Base-by-base conservation (phyloP, 2,888 invertebrate genomes). In the Gari tellinella region DNA sequence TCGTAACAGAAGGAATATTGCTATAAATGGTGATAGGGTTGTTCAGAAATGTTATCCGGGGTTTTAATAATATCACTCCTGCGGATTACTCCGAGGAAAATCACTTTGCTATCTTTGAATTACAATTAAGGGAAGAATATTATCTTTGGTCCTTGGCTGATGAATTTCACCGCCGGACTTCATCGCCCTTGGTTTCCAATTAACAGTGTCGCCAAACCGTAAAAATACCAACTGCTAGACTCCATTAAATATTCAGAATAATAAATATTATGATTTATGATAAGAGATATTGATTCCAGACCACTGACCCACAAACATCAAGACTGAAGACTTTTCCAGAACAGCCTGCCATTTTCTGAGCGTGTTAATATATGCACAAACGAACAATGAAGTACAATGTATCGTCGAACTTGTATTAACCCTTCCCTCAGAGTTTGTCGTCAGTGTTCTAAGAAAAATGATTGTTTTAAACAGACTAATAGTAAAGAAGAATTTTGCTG, bases 211-310 rank as follows among this genome's bases (percentile, higher is more conserved):
- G 43, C n/a, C 15, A 43, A 43, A 74, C 73, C 78, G 78, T 66
- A 78, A 78, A 78, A 45, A 45, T 19, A 57, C 73, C 78, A 78
- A 70, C 66, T 78, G 78, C 48, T 58, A 19, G 40, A 72, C 67
- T 63, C 65, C 38, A 74, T 78, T 74, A 73, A 78, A 78, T 72
- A 64, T 61, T 72, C 61, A n/a, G 52, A 23, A 68, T 64, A 56
- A 52, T 69, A 66, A 74, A 65, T 74, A 64, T 53, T 64, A 62
- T 62, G 62, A 62, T 57, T 69, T 49, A 69, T 31, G 31, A 31
- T 31, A 31, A 31, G 31, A 31, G 31, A 31, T 31, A 31, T 31
- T 31, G 31, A 31, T 31, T 31, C 10, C 10, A 31, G 31, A 10
- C 10, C 31, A 31, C 5, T 31, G 31, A 10, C 4, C 31, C 31